A percentile compares a stretch with the other conserved stretches of the same genome.
Evolutionary conservation across 2,113 vertebrate genomes (phyloP).

Genomic region (Indicator maculatus): DNA sequence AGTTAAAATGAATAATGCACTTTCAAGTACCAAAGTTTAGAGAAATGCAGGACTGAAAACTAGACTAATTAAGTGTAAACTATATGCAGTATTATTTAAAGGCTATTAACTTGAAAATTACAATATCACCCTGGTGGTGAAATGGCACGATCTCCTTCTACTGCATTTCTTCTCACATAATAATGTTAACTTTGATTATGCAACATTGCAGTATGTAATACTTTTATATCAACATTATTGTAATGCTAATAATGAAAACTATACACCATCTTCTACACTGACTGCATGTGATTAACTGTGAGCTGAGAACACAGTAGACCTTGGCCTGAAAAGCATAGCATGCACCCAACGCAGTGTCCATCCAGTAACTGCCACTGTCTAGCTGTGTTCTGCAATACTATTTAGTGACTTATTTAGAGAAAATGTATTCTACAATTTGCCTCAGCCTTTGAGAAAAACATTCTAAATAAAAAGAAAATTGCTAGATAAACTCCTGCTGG

Average conservation of each 20-base stretch:
- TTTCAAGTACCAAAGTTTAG: not conserved
- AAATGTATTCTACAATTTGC: not conserved
- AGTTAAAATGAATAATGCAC: not conserved
- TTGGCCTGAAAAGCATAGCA: not conserved
- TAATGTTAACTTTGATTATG: not conserved
- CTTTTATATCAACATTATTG: not conserved
- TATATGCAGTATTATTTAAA: not conserved
- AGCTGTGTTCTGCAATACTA: not conserved
- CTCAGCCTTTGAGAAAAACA: constrained; percentile 25
- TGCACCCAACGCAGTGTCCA: not conserved
- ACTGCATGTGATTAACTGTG: not conserved
- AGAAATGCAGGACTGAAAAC: not conserved
- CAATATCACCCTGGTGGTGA: not conserved
- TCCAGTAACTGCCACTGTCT: not conserved
- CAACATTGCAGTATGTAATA: not conserved
- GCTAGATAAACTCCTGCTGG: not conserved
- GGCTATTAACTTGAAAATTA: not conserved
- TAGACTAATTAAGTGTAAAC: not conserved
- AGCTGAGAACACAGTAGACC: not conserved
- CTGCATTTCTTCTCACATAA: not conserved
- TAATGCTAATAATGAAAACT: not conserved
- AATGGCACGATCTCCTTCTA: not conserved
- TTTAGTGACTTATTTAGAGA: constrained; percentile 48
- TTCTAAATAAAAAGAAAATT: not conserved
- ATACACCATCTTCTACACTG: not conserved